Conservation (phyloP, 2,888 invertebrate species). For the Agrochola lota region DNA sequence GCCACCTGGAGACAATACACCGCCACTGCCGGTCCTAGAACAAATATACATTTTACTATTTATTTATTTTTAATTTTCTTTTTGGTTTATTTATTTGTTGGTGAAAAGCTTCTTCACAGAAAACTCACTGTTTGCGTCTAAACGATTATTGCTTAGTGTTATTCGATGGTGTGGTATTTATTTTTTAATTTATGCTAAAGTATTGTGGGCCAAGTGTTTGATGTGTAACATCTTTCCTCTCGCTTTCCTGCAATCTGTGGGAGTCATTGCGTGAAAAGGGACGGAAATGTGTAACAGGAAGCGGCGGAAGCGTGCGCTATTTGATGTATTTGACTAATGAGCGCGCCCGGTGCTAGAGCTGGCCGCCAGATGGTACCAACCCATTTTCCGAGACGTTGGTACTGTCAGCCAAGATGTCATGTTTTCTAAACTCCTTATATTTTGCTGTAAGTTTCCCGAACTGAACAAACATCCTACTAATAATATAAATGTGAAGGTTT, state of each 20-base stretch:
- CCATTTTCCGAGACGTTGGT: too few relatives aligned
- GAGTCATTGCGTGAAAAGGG: too few relatives aligned
- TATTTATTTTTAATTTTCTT: background rate
- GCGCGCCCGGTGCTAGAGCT: too few relatives aligned
- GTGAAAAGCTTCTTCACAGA: too few relatives aligned
- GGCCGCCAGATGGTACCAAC: too few relatives aligned
- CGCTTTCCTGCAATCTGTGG: too few relatives aligned
- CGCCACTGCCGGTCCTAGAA: constrained; percentile 82
- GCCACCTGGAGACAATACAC: constrained; percentile 86
- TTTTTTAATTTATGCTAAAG: background rate
- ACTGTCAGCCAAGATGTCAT: too few relatives aligned
- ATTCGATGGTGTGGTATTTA: background rate
- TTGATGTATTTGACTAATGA: too few relatives aligned
- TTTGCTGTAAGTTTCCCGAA: background rate
- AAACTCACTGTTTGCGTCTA: background rate
- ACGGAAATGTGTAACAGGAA: too few relatives aligned
- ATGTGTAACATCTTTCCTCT: too few relatives aligned
- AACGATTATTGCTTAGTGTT: background rate
- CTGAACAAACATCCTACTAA: background rate
- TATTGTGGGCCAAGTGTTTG: background rate
- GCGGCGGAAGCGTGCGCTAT: too few relatives aligned
- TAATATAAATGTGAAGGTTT: background rate
- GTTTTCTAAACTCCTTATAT: background rate
- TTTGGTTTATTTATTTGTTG: background rate
- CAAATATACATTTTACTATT: constrained; percentile 20